These are phyloP conservation scores for Heterohyrax brucei DNA, from an alignment of 2,797 vertebrate genomes.

Conservation along the genomic window DNA sequence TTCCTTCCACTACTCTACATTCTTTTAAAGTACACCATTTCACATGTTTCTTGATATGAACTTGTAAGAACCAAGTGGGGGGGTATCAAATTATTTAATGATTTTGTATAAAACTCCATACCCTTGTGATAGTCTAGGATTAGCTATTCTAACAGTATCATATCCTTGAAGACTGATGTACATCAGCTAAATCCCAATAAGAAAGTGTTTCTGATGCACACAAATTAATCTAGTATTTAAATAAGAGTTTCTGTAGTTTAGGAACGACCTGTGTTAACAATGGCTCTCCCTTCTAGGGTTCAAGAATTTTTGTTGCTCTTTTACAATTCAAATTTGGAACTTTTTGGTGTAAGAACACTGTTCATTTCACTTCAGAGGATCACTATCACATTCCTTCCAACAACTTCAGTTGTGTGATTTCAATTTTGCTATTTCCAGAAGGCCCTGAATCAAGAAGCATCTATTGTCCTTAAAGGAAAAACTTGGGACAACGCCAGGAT, in stretches of 20 bases:
- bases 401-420: slow-evolving; percentile 57
- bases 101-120: slow-evolving; percentile 23
- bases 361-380: not conserved
- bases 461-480: slow-evolving; percentile 29
- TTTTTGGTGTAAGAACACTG: not conserved
- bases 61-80: not conserved
- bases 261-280: slow-evolving; percentile 33
- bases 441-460: slow-evolving; percentile 6
- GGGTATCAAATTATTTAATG: not conserved
- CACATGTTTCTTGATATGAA: not conserved
- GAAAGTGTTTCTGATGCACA: not conserved
- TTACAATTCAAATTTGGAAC: slow-evolving; percentile 25
- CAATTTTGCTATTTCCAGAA: slow-evolving; percentile 36
- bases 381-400: not conserved
- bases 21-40: slow-evolving; percentile 38
- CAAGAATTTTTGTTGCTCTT: slow-evolving; percentile 1
- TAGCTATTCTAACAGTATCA: slow-evolving; percentile 45
- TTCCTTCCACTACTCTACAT: not conserved
- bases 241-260: not conserved
- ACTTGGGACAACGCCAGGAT: not conserved
- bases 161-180: slow-evolving; percentile 42
- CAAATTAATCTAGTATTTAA: slow-evolving; percentile 44
- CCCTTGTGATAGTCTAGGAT: not conserved
- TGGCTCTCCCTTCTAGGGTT: slow-evolving; percentile 30
- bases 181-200: slow-evolving; percentile 32